Conservation (phyloP, 2,888 invertebrate genomes). For the Apocheima hispidaria region DNA sequence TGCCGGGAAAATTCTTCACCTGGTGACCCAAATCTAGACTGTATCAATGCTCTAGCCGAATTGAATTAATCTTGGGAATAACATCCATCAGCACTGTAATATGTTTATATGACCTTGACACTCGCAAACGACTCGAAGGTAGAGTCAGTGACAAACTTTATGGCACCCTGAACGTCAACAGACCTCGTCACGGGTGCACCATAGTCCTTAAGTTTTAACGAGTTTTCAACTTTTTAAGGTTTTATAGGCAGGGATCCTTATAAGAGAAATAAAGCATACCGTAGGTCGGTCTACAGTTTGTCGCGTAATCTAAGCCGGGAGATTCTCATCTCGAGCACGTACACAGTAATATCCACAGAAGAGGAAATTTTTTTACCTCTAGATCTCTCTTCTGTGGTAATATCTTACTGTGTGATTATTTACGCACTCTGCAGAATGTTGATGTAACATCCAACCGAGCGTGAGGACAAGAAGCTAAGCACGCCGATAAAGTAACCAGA, state of each 20-base stretch:
- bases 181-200: no score
- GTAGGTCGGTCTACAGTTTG: neutral
- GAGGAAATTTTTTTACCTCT: no score
- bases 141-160: neutral
- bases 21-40: no score
- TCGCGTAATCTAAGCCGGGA: neutral
- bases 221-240: neutral
- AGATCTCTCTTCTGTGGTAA: no score
- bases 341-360: no score
- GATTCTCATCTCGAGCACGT: constrained; percentile 3
- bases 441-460: constrained; percentile 11
- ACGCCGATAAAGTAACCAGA: constrained; percentile 14
- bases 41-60: neutral
- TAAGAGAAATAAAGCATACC: neutral
- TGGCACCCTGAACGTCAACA: neutral
- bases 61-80: constrained; percentile 19
- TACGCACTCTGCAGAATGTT: constrained; percentile 10
- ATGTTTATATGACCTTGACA: constrained; percentile 10
- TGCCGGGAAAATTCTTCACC: no score
- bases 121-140: neutral
- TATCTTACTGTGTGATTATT: constrained; percentile 10
- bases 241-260: neutral
- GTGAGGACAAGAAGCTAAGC: constrained; percentile 1
- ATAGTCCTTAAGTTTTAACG: no score
- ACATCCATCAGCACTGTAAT: constrained; percentile 15